Conservation (phyloP, 2,888 invertebrate species). For the Tenthredo livida region DNA sequence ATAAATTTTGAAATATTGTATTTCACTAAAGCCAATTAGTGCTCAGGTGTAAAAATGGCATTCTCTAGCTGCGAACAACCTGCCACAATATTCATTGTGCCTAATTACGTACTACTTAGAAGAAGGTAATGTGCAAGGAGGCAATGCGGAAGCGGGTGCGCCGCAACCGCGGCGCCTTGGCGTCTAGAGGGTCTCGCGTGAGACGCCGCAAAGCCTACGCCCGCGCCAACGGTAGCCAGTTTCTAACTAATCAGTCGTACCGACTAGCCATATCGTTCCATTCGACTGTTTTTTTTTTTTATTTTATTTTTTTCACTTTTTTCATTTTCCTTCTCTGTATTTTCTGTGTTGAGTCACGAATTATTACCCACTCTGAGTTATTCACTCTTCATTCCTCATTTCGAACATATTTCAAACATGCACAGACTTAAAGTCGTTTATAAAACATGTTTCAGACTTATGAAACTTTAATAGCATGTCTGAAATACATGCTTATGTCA, state of each 20-base stretch:
- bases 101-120: conserved; percentile 33
- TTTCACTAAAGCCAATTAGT: background rate
- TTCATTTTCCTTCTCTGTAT: background rate
- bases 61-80: background rate
- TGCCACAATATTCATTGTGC: conserved; percentile 20
- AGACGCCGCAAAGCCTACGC: conserved; percentile 47
- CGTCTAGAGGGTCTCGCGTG: conserved; percentile 47
- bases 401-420: background rate
- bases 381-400: background rate
- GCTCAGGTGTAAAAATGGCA: background rate
- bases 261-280: background rate
- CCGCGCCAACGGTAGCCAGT: conserved; percentile 37
- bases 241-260: conserved; percentile 47
- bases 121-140: conserved; percentile 13
- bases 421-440: background rate
- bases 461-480: background rate
- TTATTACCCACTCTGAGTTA: background rate
- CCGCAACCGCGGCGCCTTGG: conserved; percentile 36
- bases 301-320: background rate
- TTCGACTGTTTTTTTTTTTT: background rate
- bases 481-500: background rate
- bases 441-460: background rate
- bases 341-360: background rate
- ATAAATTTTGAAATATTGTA: background rate
- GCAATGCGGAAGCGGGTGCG: conserved; percentile 30